phyloP scores from a whole-genome alignment of 2,113 vertebrate genomes.

The Calypte anna region DNA sequence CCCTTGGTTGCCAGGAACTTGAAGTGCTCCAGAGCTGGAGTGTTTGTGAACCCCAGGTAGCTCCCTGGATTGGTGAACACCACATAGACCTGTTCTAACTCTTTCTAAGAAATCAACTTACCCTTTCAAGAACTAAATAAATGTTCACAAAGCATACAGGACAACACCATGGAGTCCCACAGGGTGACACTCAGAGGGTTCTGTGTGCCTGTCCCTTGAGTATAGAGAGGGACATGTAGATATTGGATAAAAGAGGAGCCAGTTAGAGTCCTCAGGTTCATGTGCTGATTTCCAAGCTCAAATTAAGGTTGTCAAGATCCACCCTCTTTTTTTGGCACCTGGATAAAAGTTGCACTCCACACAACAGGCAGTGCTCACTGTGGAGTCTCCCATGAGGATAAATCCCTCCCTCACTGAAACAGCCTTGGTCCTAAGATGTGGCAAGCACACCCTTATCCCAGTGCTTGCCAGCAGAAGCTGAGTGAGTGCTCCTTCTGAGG shows the following conservation, averaged over 20 bases:
- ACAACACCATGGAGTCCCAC: not conserved
- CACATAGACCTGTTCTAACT: not conserved
- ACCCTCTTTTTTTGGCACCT: not conserved
- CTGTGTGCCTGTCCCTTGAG: not conserved
- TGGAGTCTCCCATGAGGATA: not conserved
- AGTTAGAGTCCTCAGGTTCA: not conserved
- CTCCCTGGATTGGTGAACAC: not conserved
- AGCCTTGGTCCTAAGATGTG: not conserved
- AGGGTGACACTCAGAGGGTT: not conserved
- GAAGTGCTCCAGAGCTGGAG: not conserved
- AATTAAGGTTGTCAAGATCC: not conserved
- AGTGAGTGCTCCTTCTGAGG: not conserved
- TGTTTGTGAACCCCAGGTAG: not conserved
- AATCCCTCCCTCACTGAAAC: not conserved
- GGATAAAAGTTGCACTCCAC: not conserved
- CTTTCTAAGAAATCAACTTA: not conserved
- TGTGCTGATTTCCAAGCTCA: not conserved
- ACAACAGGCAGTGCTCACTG: not conserved
- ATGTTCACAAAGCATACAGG: not conserved
- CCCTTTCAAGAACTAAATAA: not conserved
- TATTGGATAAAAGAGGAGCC: not conserved
- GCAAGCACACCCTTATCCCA: accelerated
- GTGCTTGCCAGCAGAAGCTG: not conserved
- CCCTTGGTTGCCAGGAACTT: not conserved
- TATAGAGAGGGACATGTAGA: not conserved